phyloP scores from a whole-genome alignment of 2,888 invertebrate species.

The Raillietiella orientalis region DNA sequence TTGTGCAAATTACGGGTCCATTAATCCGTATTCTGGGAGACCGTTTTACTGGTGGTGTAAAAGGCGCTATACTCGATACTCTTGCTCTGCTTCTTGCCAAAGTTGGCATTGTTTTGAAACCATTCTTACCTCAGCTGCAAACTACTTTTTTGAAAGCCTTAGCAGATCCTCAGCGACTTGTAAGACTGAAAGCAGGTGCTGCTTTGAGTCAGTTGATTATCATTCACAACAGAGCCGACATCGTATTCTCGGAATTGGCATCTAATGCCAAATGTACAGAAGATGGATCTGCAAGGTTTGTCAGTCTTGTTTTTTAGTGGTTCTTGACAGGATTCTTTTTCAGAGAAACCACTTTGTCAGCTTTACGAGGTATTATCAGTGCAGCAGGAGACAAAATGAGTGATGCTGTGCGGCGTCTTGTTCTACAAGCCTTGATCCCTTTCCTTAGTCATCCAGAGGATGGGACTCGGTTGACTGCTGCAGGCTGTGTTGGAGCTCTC shows the following conservation, averaged over 20 bases:
- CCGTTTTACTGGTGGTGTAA: slow-evolving; percentile 69
- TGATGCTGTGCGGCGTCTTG: slow-evolving; percentile 34
- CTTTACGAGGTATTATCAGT: slow-evolving; percentile 45
- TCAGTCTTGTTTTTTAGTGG: slow-evolving; percentile 3
- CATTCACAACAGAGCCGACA: slow-evolving; percentile 77
- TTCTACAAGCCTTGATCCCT: slow-evolving; percentile 27
- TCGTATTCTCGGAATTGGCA: slow-evolving; percentile 72
- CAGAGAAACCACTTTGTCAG: slow-evolving; percentile 74
- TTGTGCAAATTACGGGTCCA: slow-evolving; percentile 89
- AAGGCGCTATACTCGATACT: slow-evolving; percentile 81
- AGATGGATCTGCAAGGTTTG: slow-evolving; percentile 36
- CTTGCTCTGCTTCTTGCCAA: slow-evolving; percentile 66
- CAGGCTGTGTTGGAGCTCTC: slow-evolving; percentile 66
- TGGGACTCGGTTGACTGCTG: slow-evolving; percentile 39
- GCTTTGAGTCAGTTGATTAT: slow-evolving; percentile 60
- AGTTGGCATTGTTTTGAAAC: slow-evolving; percentile 74
- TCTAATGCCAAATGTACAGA: slow-evolving; percentile 50
- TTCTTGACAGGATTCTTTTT: slow-evolving; percentile 6
- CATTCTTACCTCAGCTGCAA: slow-evolving; percentile 91
- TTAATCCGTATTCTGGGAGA: slow-evolving; percentile 89
- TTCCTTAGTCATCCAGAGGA: slow-evolving; percentile 44
- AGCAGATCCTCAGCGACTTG: slow-evolving; percentile 54
- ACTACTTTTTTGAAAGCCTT: slow-evolving; percentile 89
- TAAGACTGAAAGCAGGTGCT: slow-evolving; percentile 55
- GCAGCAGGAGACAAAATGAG: slow-evolving; percentile 69